phyloP scores from a whole-genome alignment of 2,113 vertebrate species.

The Jacana jacana region DNA sequence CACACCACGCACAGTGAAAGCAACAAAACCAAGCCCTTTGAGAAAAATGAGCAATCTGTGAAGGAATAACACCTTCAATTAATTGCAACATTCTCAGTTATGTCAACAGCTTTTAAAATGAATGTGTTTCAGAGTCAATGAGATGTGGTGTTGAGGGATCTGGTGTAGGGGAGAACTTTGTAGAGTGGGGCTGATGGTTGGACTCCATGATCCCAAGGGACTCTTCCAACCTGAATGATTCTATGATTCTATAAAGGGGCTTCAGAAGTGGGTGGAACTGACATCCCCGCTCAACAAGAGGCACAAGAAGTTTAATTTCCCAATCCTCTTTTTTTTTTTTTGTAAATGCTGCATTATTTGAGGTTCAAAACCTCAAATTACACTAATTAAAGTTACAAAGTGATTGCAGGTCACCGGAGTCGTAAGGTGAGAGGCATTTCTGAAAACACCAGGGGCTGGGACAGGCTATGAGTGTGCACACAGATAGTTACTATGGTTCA shows the following conservation, averaged over 20 bases:
- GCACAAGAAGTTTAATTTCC: background rate
- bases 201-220: no score
- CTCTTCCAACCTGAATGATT: no score
- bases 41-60: background rate
- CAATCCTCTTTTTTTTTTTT: background rate
- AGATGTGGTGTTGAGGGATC: no score
- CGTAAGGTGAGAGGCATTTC: background rate
- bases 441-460: background rate
- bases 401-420: background rate
- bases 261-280: background rate
- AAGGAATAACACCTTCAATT: background rate
- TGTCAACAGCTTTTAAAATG: background rate
- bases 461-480: accelerated
- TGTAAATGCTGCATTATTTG: background rate
- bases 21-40: background rate
- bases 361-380: background rate
- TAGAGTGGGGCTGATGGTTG: no score
- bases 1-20: background rate
- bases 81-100: background rate
- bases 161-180: no score
- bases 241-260: no score
- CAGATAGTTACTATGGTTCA: background rate
- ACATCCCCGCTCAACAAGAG: background rate
- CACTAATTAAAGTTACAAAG: background rate
- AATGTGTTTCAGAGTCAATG: no score